phyloP scores from a whole-genome alignment of 2,113 vertebrate genomes.

The Dicaeum eximium region DNA sequence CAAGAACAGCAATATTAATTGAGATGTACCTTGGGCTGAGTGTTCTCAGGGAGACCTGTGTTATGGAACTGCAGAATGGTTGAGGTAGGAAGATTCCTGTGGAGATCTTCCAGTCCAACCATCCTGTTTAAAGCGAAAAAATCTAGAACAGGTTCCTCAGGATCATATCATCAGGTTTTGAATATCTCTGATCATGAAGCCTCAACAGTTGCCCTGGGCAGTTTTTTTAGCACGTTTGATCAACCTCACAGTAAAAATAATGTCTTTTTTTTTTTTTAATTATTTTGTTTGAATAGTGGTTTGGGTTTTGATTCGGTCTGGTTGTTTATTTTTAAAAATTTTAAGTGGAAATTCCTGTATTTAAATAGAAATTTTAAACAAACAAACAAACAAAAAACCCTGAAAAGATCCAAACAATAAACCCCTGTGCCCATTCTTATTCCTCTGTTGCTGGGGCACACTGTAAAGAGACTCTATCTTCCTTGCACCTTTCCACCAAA shows the following conservation, averaged over 20 bases:
- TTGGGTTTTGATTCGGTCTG: not conserved
- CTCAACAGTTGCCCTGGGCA: not conserved
- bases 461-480: not conserved
- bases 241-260: fast-evolving
- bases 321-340: not conserved
- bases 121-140: not conserved
- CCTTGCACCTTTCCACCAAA: not conserved
- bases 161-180: not conserved
- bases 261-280: no score
- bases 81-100: not conserved
- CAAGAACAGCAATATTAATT: not conserved
- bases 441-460: not conserved
- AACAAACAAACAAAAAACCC: not conserved
- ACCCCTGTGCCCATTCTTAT: not conserved
- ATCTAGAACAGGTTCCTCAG: not conserved
- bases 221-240: not conserved
- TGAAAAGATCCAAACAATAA: not conserved
- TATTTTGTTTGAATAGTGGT: not conserved
- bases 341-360: not conserved
- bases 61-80: not conserved
- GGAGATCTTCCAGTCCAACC: not conserved
- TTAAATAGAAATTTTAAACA: not conserved
- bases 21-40: not conserved
- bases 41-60: not conserved
- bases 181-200: not conserved